Conservation (phyloP, 2,888 invertebrate genomes). For the Phengaris arion region DNA sequence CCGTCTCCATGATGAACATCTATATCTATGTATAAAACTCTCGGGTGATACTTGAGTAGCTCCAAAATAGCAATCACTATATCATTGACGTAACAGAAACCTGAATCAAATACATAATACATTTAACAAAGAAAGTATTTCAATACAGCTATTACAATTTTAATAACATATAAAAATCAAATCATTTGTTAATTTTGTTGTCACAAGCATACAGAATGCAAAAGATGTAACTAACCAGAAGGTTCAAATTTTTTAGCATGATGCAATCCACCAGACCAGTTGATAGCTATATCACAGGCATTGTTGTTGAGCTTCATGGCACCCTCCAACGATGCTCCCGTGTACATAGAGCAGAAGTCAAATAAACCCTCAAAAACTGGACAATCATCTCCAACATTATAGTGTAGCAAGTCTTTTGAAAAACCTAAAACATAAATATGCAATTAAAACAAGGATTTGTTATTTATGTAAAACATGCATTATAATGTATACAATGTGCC, state of each 20-base stretch:
- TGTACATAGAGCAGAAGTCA: constrained; percentile 99
- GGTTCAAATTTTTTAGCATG: constrained; percentile 99
- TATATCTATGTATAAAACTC: constrained; percentile 98
- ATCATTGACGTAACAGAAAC: constrained; percentile 99
- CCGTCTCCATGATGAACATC: constrained; percentile 99
- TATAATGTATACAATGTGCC: not conserved
- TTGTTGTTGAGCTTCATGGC: constrained; percentile 97
- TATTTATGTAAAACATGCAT: not conserved
- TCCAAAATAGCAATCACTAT: constrained; percentile 98
- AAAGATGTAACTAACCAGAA: constrained; percentile 77
- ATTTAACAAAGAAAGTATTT: constrained; percentile 15
- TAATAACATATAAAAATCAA: not conserved
- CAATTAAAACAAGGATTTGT: not conserved
- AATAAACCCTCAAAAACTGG: constrained; percentile 97
- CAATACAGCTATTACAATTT: not conserved
- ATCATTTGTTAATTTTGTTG: not conserved
- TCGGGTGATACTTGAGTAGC: constrained; percentile 93
- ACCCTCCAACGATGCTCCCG: constrained; percentile 98
- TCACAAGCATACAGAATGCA: not conserved
- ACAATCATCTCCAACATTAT: constrained; percentile 99
- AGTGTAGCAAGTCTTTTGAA: constrained; percentile 94
- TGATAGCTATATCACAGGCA: constrained; percentile 97
- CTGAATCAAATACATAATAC: constrained; percentile 57
- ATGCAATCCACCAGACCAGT: constrained; percentile 99
- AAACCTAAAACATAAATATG: constrained; percentile 75